A percentile compares a stretch with the other conserved stretches of the same genome.
Evolutionary conservation across 2,888 invertebrate species (phyloP).

Genomic region (Villa cingulata): DNA sequence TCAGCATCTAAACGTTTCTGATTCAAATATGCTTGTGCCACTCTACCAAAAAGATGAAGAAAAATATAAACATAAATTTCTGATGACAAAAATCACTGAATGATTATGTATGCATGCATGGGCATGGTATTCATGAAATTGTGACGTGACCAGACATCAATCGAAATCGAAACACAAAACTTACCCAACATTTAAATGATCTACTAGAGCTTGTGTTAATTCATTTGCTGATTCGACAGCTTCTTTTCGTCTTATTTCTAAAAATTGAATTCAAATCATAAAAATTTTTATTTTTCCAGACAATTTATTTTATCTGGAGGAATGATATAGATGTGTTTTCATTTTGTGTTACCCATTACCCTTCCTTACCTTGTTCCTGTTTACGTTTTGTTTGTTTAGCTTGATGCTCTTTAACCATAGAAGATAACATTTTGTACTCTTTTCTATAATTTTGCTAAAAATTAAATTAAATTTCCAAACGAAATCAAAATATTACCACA

Average conservation of each 20-base stretch:
- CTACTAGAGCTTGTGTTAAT: constrained; percentile 86
- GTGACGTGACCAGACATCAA: background rate
- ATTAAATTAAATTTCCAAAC: too few species aligned
- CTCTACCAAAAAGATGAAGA: too few species aligned
- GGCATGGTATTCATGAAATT: background rate
- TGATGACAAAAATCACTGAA: too few species aligned
- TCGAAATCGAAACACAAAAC: too few species aligned
- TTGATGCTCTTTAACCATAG: constrained; percentile 80
- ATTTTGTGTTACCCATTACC: too few species aligned
- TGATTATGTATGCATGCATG: too few species aligned
- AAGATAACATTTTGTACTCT: constrained; percentile 65
- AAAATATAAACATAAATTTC: background rate
- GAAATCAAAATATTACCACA: too few species aligned
- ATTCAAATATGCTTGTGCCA: constrained; percentile 95
- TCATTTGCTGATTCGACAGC: constrained; percentile 86
- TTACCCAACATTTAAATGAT: constrained; percentile 95
- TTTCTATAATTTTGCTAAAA: too few species aligned
- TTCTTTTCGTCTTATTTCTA: constrained; percentile 86
- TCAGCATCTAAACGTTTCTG: constrained; percentile 96
- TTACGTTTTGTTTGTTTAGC: constrained; percentile 62
- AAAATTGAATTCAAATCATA: constrained; percentile 20
- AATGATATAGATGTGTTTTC: too few species aligned
- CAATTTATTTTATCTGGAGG: background rate
- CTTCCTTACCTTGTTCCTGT: constrained; percentile 75
- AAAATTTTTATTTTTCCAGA: background rate